Base-by-base conservation (phyloP, 2,888 invertebrate species). In the Nudaria mundana region DNA sequence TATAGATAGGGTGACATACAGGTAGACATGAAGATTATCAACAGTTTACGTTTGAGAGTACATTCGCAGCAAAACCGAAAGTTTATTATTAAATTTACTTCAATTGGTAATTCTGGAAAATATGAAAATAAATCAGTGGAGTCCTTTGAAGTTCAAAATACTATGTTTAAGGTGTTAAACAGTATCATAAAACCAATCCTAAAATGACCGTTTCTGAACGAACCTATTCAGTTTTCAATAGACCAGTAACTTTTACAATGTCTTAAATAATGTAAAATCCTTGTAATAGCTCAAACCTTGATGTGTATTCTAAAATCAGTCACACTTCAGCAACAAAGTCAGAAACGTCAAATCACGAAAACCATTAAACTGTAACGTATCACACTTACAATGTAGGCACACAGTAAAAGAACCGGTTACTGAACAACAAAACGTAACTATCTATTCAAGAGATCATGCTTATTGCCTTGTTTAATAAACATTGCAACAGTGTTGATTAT, bases 401-500 rank as follows among this genome's bases (percentile, higher is more conserved):
- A 10, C 18, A 40, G 6, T 14, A 18, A 37, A 33, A 34, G 48
- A 68, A 69, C 71, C 48, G 63, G 71, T 68, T 12, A 42, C 26
- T 31, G 45, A 52, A 59, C 48, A 61, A 64, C 48, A 59, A 55
- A 58, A 63, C 53, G 48, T 48, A 52, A 62, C 63, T 40, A 55
- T 58, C 66, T 44, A 62, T 60, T 66, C 57, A 69, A 61, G 64
- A 66, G 68, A 74, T 64, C 69, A 67, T 60, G 71, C 76, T 81
- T 82, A 84, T 81, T 84, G 79, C 75, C 80, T 75, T 84, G 86
- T 85, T 85, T 85, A 84, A 85, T 86, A 87, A 87, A 88, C 84
- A 86, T 82, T 75, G 84, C 81, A 84, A 86, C 84, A 81, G 64
- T 83, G 85, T 85, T 78, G 76, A 79, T 80, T 77, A 80, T 75